These are phyloP conservation scores for Dissostichus mawsoni DNA, from an alignment of 2,113 vertebrate species.

Conservation along the genomic window DNA sequence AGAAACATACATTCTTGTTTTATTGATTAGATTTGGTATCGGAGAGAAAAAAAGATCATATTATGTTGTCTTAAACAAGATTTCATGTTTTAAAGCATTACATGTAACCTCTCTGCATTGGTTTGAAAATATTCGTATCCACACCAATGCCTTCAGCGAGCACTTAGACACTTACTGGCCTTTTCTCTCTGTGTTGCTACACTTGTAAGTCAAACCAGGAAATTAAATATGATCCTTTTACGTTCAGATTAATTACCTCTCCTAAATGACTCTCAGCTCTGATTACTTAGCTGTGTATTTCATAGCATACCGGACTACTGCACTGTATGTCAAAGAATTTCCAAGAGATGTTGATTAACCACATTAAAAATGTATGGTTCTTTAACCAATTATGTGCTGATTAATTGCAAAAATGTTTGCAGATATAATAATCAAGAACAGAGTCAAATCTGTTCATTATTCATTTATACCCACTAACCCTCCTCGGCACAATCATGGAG, in stretches of 20 bases:
- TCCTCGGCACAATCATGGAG: slow-evolving; percentile 98
- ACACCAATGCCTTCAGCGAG: not conserved
- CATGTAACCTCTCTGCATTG: not conserved
- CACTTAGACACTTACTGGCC: not conserved
- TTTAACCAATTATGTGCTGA: not conserved
- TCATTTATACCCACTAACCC: slow-evolving; percentile 85
- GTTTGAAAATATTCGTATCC: not conserved
- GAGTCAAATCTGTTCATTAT: not conserved
- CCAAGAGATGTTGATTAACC: slow-evolving; percentile 1
- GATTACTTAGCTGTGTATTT: not conserved
- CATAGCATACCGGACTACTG: not conserved
- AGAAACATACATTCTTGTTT: slow-evolving; percentile 16
- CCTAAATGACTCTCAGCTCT: not conserved
- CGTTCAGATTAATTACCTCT: not conserved
- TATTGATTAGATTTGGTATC: slow-evolving; percentile 3
- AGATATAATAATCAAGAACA: slow-evolving; percentile 1
- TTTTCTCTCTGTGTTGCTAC: not conserved
- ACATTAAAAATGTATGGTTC: not conserved
- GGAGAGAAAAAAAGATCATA: not conserved
- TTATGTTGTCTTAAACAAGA: not conserved
- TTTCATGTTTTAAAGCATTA: slow-evolving; percentile 1
- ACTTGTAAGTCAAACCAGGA: not conserved
- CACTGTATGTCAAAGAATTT: not conserved
- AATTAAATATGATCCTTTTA: not conserved
- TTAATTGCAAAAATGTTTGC: not conserved